Base-by-base conservation (phyloP, 2,888 invertebrate genomes). In the Cataglyphis livida region DNA sequence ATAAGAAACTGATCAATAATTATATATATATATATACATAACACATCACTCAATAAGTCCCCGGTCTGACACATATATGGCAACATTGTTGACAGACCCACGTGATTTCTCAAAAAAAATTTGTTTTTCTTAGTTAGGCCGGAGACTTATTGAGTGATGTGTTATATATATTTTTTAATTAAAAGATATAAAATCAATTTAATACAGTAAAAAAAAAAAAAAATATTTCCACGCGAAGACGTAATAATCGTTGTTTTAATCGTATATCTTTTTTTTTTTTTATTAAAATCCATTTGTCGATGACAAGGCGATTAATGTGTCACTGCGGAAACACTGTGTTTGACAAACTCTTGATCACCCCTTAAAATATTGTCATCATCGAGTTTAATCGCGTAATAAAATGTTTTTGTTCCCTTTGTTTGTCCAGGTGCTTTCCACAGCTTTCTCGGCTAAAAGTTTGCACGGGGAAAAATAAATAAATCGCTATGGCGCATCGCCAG, bases 351-450 rank as follows among this genome's bases (percentile, higher is more conserved):
- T 89, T 89, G 91, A 89, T 88, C 86, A 82, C 66, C 85, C 64
- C 82, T 86, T 92, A 89, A 93, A 93, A 92, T 93, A 93, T 93
- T 86, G 91, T 91, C 92, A 90, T 93, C 91, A 92, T 89, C 84
- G 89, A 84, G 90, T 91, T 93, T 93, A 93, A 93, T 93, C 92
- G 92, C 90, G 91, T 92, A 93, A 93, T 93, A 93, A 93, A 93
- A 92, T 92, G 91, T 93, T 93, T 93, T 93, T 92, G 90, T 89
- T 85, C 91, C 35, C 87, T 89, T 90, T 92, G 92, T 93, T 93
- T 93, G 93, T 93, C 92, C 88, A 91, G 90, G 88, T 89, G 83
- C 82, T 84, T 84, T 83, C 82, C 70, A 84, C 75, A 70, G 75
- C 82, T 85, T 85, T 83, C 84, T 78, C 83, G 65, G 78, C 66